Conservation (phyloP, 2,797 vertebrate genomes). For the Glossophaga mutica region DNA sequence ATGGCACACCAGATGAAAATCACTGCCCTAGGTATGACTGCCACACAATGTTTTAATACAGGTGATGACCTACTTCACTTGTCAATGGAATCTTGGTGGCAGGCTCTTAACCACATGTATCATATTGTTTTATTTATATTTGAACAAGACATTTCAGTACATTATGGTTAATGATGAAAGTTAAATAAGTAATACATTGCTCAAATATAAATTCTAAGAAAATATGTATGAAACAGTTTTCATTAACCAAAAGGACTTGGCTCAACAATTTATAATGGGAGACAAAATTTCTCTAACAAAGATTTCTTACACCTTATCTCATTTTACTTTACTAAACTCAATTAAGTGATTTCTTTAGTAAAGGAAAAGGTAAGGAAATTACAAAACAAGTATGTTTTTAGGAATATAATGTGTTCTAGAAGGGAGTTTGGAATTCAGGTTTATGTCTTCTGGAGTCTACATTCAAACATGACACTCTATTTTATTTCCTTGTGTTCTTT, state of each 20-base stretch:
- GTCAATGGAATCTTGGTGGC: neutral
- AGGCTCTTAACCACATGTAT: neutral
- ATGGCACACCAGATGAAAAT: neutral
- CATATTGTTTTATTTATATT: neutral
- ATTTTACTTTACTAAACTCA: neutral
- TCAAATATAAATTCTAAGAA: neutral
- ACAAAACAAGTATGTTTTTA: neutral
- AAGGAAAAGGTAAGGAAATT: neutral
- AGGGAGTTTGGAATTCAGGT: neutral
- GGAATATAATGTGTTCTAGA: neutral
- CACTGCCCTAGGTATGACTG: neutral
- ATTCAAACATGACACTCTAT: neutral
- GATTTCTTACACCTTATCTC: neutral
- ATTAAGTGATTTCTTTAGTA: neutral
- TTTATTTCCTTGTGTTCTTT: neutral
- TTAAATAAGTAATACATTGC: neutral
- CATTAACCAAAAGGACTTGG: neutral
- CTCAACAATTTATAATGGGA: neutral
- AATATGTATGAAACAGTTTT: neutral
- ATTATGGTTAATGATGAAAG: neutral
- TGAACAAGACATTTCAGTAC: neutral
- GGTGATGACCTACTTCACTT: neutral
- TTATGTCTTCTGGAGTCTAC: neutral
- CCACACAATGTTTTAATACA: neutral
- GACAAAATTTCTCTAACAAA: neutral